Evolutionary conservation across 1,140 invertebrate genomes (phyloP).

Genomic region (Drosophila malerkotliana): DNA sequence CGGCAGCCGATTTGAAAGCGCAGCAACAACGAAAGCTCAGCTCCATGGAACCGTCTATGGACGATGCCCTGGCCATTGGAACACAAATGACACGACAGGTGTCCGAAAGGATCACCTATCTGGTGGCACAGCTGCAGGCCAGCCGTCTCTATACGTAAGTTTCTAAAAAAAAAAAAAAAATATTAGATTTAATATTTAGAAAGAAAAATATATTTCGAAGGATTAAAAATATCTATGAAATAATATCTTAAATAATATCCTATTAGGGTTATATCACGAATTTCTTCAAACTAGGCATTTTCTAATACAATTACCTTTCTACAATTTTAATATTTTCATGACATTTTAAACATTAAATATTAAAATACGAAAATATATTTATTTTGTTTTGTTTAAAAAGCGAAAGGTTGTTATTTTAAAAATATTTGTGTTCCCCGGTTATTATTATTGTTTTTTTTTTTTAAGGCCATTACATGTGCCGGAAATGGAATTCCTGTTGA

Average conservation of each 20-base stretch:
- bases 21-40: conserved; percentile 68
- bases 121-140: conserved; percentile 65
- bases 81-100: conserved; percentile 76
- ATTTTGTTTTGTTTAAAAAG: background rate
- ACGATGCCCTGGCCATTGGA: conserved; percentile 75
- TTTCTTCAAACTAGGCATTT: too few species aligned
- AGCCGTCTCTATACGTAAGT: conserved; percentile 77
- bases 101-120: conserved; percentile 56
- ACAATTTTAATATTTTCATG: too few species aligned
- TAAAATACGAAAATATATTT: too few species aligned
- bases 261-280: too few species aligned
- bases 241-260: too few species aligned
- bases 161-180: background rate
- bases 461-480: background rate
- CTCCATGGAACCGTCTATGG: conserved; percentile 75
- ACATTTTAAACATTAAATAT: too few species aligned
- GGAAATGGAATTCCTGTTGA: background rate
- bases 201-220: too few species aligned
- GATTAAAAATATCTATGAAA: too few species aligned
- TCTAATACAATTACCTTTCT: too few species aligned
- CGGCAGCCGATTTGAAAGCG: conserved; percentile 40
- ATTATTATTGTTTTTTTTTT: too few species aligned
- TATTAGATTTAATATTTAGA: too few species aligned
- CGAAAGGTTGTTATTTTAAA: background rate
- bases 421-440: background rate